Evolutionary conservation across 2,113 vertebrate species (phyloP), one percentile per base, ranked within the genome.

Genomic region (Urocolius indicus): DNA sequence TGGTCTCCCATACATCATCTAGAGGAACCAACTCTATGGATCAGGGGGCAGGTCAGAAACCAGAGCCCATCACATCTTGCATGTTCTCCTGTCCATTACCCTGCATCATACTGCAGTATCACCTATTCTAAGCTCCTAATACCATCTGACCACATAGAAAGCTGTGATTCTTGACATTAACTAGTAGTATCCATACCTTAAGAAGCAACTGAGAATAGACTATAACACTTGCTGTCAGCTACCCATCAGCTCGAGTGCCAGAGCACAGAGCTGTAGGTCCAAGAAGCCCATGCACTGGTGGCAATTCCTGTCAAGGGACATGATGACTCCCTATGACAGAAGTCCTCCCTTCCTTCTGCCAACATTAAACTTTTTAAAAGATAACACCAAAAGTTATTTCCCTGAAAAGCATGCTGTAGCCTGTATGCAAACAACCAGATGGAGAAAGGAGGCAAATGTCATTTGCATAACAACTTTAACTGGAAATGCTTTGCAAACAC

Each of bases 401-500:
- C 77, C 32, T 46, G 72, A 58, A 78, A 83, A 77, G 43, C 29
- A 80, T 10, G 32, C 26, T 11, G 18, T 2, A 76, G 82, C 72
- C 75, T 84, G 55, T 76, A 77, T 62, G 80, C 72, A 92, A 93
- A 90, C 63, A 82, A 43, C 62, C 95, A 96, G 85, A 92, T 77
- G 76, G 83, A 59, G 48, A 85, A 91, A 86, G 45, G 9, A 92
- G 49, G 48, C 61, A 96, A 92, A 79, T 89, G 84, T 9, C 16
- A 95, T 83, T 93, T 94, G 72, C 65, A 48, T 63, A 92, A 95
- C 1, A 1, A 86, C 68, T 83, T 90, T 76, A 91, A 93, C 54
- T 87, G 68, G 84, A 94, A 91, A 90, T 66, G 88, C 82, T 94
- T 86, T 80, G 90, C 88, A 93, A 96, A 94, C 62, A 76, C 63